A percentile compares a stretch with the other conserved stretches of the same genome.
Conservation (phyloP, 2,888 invertebrate species). For the Galerucella pusilla region DNA sequence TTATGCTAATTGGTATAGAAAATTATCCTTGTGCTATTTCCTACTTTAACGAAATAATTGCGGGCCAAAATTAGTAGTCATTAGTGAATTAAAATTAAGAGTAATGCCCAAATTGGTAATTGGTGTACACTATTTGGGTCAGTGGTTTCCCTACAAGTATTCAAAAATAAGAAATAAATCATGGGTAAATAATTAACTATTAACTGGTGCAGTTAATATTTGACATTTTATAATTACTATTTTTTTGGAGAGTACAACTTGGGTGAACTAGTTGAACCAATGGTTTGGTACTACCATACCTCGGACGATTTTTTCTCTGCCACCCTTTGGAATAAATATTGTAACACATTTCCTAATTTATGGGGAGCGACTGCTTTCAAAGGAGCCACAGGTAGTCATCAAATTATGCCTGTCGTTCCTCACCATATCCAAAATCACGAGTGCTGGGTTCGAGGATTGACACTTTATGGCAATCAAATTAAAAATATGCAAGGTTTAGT, state of each 20-base stretch:
- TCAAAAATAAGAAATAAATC: too few species aligned
- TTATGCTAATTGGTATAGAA: too few species aligned
- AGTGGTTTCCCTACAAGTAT: too few species aligned
- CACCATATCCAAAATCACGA: conserved; percentile 83
- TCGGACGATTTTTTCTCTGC: conserved; percentile 69
- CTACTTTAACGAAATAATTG: too few species aligned
- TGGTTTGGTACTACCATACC: conserved; percentile 76
- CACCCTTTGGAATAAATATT: conserved; percentile 74
- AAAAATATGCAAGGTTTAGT: conserved; percentile 73
- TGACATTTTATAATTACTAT: neutral
- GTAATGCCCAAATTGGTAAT: too few species aligned
- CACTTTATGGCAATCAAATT: conserved; percentile 66
- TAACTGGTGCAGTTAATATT: too few species aligned
- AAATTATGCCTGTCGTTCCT: conserved; percentile 73
- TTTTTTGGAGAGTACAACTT: conserved; percentile 69
- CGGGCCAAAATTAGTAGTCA: too few species aligned
- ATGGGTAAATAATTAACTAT: too few species aligned
- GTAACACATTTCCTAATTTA: conserved; percentile 74
- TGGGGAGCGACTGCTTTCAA: conserved; percentile 89
- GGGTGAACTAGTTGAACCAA: conserved; percentile 73
- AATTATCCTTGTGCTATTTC: too few species aligned
- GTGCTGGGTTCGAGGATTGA: conserved; percentile 74
- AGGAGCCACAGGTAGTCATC: conserved; percentile 83
- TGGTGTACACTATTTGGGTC: too few species aligned
- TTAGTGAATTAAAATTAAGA: too few species aligned